Conservation (phyloP, 2,888 invertebrate genomes). For the Melinaea menophilus region DNA sequence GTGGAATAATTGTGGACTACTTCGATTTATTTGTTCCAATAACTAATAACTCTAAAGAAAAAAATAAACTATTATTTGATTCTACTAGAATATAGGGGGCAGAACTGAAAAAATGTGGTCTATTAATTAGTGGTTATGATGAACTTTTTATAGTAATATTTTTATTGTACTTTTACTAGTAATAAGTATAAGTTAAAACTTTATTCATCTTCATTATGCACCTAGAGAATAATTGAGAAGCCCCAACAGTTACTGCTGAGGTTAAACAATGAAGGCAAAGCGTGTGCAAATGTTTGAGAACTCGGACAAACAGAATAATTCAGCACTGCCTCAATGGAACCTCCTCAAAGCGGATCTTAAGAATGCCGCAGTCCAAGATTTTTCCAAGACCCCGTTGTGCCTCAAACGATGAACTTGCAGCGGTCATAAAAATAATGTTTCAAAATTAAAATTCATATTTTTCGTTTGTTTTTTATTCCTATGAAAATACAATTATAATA, state of each 20-base stretch:
- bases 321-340: conserved; percentile 59
- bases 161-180: too few relatives aligned
- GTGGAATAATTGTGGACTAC: conserved; percentile 6
- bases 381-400: conserved; percentile 49
- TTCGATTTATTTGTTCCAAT: neutral
- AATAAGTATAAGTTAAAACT: neutral
- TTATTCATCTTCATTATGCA: conserved; percentile 1
- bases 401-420: conserved; percentile 10
- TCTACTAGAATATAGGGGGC: too few relatives aligned
- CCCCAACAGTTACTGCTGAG: conserved; percentile 39
- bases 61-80: too few relatives aligned
- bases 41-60: too few relatives aligned
- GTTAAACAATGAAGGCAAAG: conserved; percentile 35
- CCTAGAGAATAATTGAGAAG: conserved; percentile 22
- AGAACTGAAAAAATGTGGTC: too few relatives aligned
- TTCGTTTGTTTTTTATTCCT: neutral
- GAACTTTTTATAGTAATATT: too few relatives aligned
- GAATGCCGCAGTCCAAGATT: conserved; percentile 50
- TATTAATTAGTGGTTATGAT: too few relatives aligned
- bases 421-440: neutral
- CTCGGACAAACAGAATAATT: conserved; percentile 72
- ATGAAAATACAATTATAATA: neutral
- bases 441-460: neutral
- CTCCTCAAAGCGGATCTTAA: conserved; percentile 57
- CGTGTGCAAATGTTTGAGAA: conserved; percentile 53